These are phyloP conservation scores for Andrena fulva DNA, from an alignment of 2,888 invertebrate species.

Conservation along the genomic window DNA sequence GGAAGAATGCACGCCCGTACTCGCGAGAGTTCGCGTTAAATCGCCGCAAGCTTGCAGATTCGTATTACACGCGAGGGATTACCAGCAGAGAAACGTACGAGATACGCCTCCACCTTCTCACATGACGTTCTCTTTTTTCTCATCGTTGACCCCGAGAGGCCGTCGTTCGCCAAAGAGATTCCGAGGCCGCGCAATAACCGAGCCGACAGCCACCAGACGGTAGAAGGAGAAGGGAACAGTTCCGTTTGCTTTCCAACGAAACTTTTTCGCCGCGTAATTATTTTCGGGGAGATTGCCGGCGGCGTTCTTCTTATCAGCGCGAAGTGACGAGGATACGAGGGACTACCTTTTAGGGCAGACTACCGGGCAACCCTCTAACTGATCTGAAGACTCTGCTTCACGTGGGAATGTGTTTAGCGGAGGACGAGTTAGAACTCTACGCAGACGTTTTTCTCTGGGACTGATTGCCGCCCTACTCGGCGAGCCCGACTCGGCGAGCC, in stretches of 20 bases:
- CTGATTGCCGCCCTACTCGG: too few relatives aligned
- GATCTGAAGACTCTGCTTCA: neutral
- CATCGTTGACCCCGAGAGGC: neutral
- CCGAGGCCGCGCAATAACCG: neutral
- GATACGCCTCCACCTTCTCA: conserved; percentile 9
- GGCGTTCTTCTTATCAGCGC: neutral
- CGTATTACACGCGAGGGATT: conserved; percentile 28
- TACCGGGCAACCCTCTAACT: neutral
- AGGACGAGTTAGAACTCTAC: too few relatives aligned
- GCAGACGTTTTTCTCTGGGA: too few relatives aligned
- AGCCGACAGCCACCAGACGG: neutral
- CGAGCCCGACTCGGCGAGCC: too few relatives aligned
- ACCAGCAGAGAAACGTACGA: neutral
- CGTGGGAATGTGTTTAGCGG: too few relatives aligned
- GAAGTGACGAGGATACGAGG: neutral
- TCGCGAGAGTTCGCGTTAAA: conserved; percentile 16
- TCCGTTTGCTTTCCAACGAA: neutral
- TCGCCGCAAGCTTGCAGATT: conserved; percentile 14
- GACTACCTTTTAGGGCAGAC: neutral
- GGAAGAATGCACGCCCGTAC: conserved; percentile 6
- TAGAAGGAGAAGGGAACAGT: neutral
- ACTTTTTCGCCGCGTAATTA: conserved; percentile 4
- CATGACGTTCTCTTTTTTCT: neutral
- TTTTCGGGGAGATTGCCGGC: neutral
- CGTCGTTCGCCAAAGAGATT: neutral